Evolutionary conservation across 2,113 vertebrate genomes (phyloP).

Genomic region (Parotia lawesii): DNA sequence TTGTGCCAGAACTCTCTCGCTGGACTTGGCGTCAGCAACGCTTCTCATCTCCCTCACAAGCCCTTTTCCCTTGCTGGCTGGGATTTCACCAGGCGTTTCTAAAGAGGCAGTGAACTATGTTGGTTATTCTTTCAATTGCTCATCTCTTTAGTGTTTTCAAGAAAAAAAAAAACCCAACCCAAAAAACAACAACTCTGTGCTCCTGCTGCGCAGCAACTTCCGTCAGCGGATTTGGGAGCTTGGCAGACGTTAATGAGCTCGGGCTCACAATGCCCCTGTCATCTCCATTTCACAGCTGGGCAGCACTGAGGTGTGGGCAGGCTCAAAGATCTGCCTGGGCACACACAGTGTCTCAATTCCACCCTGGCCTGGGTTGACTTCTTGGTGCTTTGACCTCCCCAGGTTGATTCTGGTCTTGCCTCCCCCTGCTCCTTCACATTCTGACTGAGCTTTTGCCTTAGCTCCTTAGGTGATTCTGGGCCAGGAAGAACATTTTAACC

Average conservation of each 20-base stretch:
- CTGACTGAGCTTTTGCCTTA: background rate
- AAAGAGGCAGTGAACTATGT: background rate
- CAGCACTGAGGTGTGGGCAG: background rate
- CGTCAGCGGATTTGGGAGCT: background rate
- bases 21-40: background rate
- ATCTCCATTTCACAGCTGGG: background rate
- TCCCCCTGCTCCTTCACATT: accelerated
- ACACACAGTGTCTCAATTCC: background rate
- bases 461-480: too few relatives aligned
- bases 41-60: background rate
- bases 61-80: background rate
- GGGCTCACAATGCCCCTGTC: background rate
- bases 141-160: background rate
- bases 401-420: background rate
- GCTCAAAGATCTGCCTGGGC: background rate
- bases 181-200: background rate
- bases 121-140: slow-evolving; percentile 29
- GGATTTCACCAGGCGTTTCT: slow-evolving; percentile 9
- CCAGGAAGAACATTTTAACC: too few relatives aligned
- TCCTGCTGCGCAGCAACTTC: background rate
- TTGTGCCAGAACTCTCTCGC: background rate
- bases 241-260: background rate
- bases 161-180: background rate
- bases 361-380: background rate
- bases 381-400: background rate